Conservation (phyloP, 2,888 invertebrate species). For the Cosmia trapezina region DNA sequence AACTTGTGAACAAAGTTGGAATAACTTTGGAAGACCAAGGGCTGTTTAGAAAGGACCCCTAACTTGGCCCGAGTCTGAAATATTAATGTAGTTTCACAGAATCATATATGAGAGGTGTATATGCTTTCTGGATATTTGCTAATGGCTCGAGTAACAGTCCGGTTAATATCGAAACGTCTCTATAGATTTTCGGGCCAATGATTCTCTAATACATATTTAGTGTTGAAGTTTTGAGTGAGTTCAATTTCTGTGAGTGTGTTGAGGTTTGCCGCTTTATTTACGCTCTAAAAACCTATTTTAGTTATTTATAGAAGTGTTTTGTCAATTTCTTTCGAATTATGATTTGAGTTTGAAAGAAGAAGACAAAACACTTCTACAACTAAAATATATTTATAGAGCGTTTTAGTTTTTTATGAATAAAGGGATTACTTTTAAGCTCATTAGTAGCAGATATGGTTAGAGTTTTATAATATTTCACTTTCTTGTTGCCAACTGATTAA, state of each 20-base stretch:
- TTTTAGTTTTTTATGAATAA: no score
- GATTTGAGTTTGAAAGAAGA: no score
- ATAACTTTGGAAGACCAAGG: constrained; percentile 90
- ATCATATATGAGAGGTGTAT: constrained; percentile 86
- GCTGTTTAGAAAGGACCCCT: constrained; percentile 90
- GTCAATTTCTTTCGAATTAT: no score
- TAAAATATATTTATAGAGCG: no score
- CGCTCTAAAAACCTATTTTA: no score
- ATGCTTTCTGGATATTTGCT: constrained; percentile 80
- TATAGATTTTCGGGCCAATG: constrained; percentile 38
- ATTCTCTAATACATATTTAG: constrained; percentile 40
- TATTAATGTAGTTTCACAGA: constrained; percentile 90
- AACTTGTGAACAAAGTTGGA: constrained; percentile 86
- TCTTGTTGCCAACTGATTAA: no score
- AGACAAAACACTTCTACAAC: no score
- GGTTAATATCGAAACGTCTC: constrained; percentile 64
- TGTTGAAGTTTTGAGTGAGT: constrained; percentile 22
- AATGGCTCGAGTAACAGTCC: constrained; percentile 68
- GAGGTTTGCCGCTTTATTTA: no score
- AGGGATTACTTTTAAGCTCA: neutral
- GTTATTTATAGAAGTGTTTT: no score
- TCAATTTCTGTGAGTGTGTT: constrained; percentile 1
- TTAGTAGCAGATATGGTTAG: neutral
- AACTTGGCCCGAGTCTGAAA: constrained; percentile 85
- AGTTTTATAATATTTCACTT: no score